Percentiles rank a stretch among this genome's conserved stretches.
Conservation (phyloP, 2,113 vertebrate genomes). For the Antechinus stuartii region DNA sequence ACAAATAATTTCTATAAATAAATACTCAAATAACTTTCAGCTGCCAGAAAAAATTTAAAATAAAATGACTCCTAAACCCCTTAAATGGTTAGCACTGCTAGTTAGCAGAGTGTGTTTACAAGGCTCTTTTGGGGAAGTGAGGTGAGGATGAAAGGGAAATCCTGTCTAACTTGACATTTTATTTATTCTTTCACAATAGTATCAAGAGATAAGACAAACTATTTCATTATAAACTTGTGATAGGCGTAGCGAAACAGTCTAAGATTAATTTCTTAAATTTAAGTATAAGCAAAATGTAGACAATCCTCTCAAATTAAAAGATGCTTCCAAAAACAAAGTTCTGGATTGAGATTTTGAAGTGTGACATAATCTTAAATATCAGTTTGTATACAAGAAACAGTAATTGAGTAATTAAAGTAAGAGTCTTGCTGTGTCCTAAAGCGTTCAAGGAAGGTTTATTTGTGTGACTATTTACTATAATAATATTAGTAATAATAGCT, state of each 20-base stretch:
- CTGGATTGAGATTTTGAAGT: slow-evolving; percentile 69
- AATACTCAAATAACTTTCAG: slow-evolving; percentile 19
- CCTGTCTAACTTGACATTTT: not conserved
- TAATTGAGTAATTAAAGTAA: slow-evolving; percentile 70
- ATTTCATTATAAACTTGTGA: slow-evolving; percentile 56
- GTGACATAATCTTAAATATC: slow-evolving; percentile 74
- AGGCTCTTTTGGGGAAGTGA: not conserved
- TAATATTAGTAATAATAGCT: not conserved
- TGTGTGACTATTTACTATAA: not conserved
- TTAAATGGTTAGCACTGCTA: not conserved
- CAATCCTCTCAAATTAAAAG: slow-evolving; percentile 84
- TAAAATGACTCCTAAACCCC: not conserved
- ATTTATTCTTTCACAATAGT: slow-evolving; percentile 45
- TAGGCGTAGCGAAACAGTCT: slow-evolving; percentile 74
- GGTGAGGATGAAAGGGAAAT: not conserved
- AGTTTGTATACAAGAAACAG: slow-evolving; percentile 68
- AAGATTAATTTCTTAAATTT: slow-evolving; percentile 86
- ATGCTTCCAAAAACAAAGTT: slow-evolving; percentile 78
- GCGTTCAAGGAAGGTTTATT: rapidly evolving
- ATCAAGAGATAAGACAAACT: slow-evolving; percentile 15
- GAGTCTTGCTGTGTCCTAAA: not conserved
- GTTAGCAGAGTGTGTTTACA: not conserved
- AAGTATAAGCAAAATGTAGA: slow-evolving; percentile 83
- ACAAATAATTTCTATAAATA: not conserved
- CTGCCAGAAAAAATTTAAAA: not conserved